Base-by-base conservation (phyloP, 2,797 vertebrate genomes). In the Macroramphosus scolopax region DNA sequence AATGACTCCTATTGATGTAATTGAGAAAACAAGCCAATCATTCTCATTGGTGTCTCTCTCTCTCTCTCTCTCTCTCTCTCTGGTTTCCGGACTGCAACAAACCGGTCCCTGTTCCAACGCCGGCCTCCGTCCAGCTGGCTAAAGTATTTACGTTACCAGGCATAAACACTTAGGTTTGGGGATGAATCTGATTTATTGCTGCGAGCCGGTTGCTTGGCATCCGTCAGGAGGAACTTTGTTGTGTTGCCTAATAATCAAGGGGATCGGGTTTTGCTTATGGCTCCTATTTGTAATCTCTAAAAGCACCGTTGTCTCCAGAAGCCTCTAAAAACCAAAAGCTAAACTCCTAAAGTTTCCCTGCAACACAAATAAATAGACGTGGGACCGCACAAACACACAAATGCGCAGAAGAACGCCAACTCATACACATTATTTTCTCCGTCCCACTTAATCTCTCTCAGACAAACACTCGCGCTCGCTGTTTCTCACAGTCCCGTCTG, bases 401-500 rank as follows among this genome's bases (percentile, higher is more conserved):
- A 66, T 52, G 40, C 25, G 47, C 30, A 60, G 52, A 50, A 17
- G 16, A 39, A 42, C 20, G 47, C 50, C 32, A 28, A 52, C 55
- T 54, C 53, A 29, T 30, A 20, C 20, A 10, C 9, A 14, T 12
- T 37, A 33, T 12, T 7, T 4, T 5, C 10, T 37, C 6, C 5
- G 22, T 48, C 33, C 8, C 16, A n/a, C 20, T 35, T 18, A 17
- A 34, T 53, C 8, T 65, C 26, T 51, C 29, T 36, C 39, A 35
- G 24, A 49, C 38, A 30, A n/a, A 44, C 46, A 55, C 45, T 63
- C 49, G 31, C 47, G 72, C 40, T 4, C 1, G 9, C 30, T 75
- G 66, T 77, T 87, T 87, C 82, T 85, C 87, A 88, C 80, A 81
- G 82, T 81, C 78, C 76, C 12, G 30, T 63, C 72, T 72, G 28